Conservation (phyloP, 1,140 invertebrate genomes). For the Meteorus sp. region DNA sequence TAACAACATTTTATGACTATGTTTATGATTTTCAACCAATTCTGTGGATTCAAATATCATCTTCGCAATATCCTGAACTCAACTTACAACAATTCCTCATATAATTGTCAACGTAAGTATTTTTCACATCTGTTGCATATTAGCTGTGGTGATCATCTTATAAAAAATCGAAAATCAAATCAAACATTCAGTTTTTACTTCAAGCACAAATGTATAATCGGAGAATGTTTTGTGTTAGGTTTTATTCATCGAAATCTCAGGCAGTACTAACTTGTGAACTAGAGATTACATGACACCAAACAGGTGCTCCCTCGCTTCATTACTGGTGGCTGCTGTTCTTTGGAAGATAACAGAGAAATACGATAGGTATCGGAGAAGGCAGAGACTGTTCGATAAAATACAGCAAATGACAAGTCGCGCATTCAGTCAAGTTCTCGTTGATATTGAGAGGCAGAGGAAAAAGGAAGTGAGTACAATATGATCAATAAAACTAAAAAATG, state of each 20-base stretch:
- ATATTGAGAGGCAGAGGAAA: slow-evolving; percentile 66
- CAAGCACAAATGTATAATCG: not conserved
- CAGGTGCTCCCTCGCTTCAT: slow-evolving; percentile 88
- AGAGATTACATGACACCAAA: slow-evolving; percentile 56
- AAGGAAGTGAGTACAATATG: slow-evolving; percentile 44
- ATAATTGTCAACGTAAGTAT: slow-evolving; percentile 90
- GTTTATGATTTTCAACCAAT: slow-evolving; percentile 95
- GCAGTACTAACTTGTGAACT: slow-evolving; percentile 60
- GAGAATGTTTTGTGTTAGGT: slow-evolving; percentile 7
- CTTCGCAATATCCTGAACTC: slow-evolving; percentile 95
- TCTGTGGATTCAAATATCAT: slow-evolving; percentile 93
- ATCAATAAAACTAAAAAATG: not conserved
- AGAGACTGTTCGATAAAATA: slow-evolving; percentile 94
- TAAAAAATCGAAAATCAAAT: too few species aligned
- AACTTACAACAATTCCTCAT: slow-evolving; percentile 98
- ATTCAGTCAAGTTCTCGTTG: slow-evolving; percentile 85
- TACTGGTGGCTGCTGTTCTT: slow-evolving; percentile 89
- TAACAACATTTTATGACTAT: slow-evolving; percentile 95
- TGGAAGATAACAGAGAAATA: slow-evolving; percentile 99
- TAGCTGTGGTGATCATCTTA: too few species aligned
- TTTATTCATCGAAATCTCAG: slow-evolving; percentile 53
- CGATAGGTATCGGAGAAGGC: slow-evolving; percentile 88
- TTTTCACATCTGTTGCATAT: not conserved
- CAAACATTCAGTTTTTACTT: too few species aligned
- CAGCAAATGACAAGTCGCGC: slow-evolving; percentile 96